A percentile compares a stretch with the other conserved stretches of the same genome.
These are phyloP conservation scores for Eonycteris spelaea DNA, from an alignment of 2,113 vertebrate genomes.

Conservation along the genomic window DNA sequence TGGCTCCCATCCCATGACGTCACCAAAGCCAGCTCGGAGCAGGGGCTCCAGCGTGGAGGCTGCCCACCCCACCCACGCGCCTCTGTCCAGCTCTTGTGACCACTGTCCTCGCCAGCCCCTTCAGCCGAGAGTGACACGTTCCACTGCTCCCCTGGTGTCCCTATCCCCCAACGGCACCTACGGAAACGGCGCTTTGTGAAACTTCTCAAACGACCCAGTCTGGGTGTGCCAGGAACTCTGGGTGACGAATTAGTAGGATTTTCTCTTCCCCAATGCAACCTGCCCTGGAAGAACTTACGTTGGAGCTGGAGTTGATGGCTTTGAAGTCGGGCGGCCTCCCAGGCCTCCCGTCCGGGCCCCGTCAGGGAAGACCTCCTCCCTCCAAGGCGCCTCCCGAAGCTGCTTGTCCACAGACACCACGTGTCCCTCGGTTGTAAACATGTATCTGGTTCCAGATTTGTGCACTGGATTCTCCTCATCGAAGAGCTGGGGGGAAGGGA, in stretches of 20 bases:
- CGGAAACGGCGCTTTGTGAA: background rate
- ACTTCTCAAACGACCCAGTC: background rate
- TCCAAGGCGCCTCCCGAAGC: constrained; percentile 91
- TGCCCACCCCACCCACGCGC: rapidly evolving
- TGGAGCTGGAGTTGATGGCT: constrained; percentile 88
- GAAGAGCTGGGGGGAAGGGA: constrained; percentile 85
- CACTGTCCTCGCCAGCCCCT: rapidly evolving
- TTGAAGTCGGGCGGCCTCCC: constrained; percentile 59
- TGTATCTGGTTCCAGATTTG: constrained; percentile 91
- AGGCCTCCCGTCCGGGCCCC: constrained; percentile 62
- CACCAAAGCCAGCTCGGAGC: background rate
- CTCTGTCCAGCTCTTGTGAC: background rate
- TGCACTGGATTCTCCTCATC: constrained; percentile 98
- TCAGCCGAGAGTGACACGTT: background rate
- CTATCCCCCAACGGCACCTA: rapidly evolving
- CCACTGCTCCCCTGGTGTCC: rapidly evolving
- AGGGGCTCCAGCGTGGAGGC: background rate
- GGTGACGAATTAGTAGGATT: background rate
- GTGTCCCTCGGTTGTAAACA: constrained; percentile 99
- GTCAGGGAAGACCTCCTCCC: constrained; percentile 87
- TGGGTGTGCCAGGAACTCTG: background rate
- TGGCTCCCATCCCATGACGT: background rate
- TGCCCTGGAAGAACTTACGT: constrained; percentile 81
- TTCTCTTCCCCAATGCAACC: background rate
- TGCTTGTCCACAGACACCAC: constrained; percentile 92